These are phyloP conservation scores for Pseudorectes ferrugineus DNA, from an alignment of 2,113 vertebrate genomes.

Conservation along the genomic window DNA sequence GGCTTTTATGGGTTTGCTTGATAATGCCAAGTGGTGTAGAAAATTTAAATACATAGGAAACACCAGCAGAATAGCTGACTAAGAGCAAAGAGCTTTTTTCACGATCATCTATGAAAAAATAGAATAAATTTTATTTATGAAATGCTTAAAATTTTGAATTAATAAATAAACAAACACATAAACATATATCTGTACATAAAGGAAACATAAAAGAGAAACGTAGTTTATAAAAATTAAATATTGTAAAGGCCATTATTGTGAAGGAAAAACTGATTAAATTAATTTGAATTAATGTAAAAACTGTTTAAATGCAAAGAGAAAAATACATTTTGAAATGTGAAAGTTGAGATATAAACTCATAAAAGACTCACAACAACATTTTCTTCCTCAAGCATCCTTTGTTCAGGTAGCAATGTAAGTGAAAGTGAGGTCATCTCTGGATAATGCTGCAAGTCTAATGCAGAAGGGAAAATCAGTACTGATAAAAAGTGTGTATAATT, in stretches of 20 bases:
- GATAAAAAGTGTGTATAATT: not conserved
- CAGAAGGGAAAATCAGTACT: not conserved
- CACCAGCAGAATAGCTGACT: conserved; percentile 38
- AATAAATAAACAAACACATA: conserved; percentile 56
- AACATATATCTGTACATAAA: conserved; percentile 43
- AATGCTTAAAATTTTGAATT: conserved; percentile 55
- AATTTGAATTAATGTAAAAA: not conserved
- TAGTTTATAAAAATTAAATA: not conserved
- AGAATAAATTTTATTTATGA: conserved; percentile 58
- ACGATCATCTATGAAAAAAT: conserved; percentile 50
- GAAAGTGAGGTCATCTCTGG: not conserved
- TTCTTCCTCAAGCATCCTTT: not conserved
- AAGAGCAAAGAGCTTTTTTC: conserved; percentile 50
- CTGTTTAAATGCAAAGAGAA: not conserved
- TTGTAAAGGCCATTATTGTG: not conserved
- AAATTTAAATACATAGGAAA: conserved; percentile 45
- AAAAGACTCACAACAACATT: not conserved
- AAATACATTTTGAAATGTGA: not conserved
- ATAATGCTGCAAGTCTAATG: not conserved
- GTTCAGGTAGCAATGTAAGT: not conserved
- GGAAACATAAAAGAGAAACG: conserved; percentile 3
- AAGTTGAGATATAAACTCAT: not conserved
- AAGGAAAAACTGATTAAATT: not conserved
- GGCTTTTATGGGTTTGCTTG: conserved; percentile 20
- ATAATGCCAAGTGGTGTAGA: conserved; percentile 52